Base-by-base conservation (phyloP, 2,797 vertebrate species). In the Lagodon rhomboides region DNA sequence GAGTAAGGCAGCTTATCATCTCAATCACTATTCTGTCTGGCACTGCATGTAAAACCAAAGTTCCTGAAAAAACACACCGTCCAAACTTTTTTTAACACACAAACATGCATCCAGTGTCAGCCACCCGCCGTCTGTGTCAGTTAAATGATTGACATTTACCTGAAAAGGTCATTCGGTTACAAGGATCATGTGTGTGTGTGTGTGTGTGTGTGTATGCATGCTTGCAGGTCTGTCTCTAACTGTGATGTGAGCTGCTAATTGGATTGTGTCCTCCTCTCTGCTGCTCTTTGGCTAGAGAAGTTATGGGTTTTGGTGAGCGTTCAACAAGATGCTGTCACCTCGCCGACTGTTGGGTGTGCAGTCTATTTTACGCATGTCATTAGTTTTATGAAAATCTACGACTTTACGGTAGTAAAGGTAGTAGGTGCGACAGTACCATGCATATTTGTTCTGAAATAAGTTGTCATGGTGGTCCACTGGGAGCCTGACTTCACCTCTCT, bases 231-330 rank as follows among this genome's bases (percentile, higher is more conserved):
- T 70, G 65, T 58, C 68, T 56, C 10, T 72, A 69, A 16, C 17
- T 68, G 27, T 0, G 1, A 18, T 30, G 46, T 67, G 43, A 77
- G 79, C 67, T 67, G 15, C 25, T 83, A 72, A 87, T 77, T 87
- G 79, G 77, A 86, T 83, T 77, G 47, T 27, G 62, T 70, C 15
- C 15, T 1, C n/a, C 41, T 64, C 61, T 62, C 44, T 75, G 58
- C 75, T 63, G 23, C 34, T 47, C 23, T 41, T 55, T 34, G 22
- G 55, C 25, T 43, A 60, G 17, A 58, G 59, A 59, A 38, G 38
- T 38, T 38, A 38, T 38, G 38, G 38, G 10, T 38, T 38, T 38
- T 38, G 9, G 38, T 38, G 9, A 38, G 10, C 2, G 38, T 38
- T 38, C 38, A 38, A 38, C 38, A 10, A 38, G 38, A 38, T 11